A percentile compares a stretch with the other conserved stretches of the same genome.
Conservation (phyloP, 1,140 invertebrate species). For the Drosophila kanapiae region DNA sequence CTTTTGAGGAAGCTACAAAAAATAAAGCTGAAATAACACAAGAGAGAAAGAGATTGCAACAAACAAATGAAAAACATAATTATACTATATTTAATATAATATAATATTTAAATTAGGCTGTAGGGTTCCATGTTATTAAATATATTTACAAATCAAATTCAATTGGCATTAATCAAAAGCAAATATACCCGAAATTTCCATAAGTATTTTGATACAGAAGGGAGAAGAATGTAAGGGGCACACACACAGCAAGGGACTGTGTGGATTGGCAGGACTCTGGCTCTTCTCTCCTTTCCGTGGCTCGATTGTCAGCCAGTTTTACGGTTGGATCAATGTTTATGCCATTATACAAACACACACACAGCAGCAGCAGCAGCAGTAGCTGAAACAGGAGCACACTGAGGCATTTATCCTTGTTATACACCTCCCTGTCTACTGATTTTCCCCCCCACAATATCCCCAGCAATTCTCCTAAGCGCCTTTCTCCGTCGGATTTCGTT, state of each 20-base stretch:
- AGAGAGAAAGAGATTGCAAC: not conserved
- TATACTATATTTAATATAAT: too few species aligned
- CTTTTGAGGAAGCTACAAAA: not conserved
- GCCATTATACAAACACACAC: constrained; percentile 65
- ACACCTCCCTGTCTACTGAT: constrained; percentile 32
- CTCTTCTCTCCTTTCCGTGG: constrained; percentile 21
- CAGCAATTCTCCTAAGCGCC: constrained; percentile 22
- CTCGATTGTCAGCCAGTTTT: constrained; percentile 81
- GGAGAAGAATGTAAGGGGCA: not conserved
- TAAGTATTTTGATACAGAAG: not conserved
- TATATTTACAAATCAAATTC: too few species aligned
- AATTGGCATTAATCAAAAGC: not conserved
- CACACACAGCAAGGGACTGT: constrained; percentile 1
- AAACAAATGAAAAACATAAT: too few species aligned
- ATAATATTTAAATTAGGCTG: too few species aligned
- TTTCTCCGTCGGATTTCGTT: constrained; percentile 67
- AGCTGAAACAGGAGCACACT: constrained; percentile 22
- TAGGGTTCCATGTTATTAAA: too few species aligned
- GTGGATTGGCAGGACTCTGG: constrained; percentile 51
- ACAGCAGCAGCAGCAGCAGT: constrained; percentile 13
- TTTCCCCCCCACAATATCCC: not conserved
- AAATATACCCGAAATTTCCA: not conserved
- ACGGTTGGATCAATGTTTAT: constrained; percentile 83
- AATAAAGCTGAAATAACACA: not conserved
- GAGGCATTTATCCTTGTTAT: constrained; percentile 81